These are phyloP conservation scores for Drosophila ogumai DNA, from an alignment of 1,140 invertebrate species.

Conservation along the genomic window DNA sequence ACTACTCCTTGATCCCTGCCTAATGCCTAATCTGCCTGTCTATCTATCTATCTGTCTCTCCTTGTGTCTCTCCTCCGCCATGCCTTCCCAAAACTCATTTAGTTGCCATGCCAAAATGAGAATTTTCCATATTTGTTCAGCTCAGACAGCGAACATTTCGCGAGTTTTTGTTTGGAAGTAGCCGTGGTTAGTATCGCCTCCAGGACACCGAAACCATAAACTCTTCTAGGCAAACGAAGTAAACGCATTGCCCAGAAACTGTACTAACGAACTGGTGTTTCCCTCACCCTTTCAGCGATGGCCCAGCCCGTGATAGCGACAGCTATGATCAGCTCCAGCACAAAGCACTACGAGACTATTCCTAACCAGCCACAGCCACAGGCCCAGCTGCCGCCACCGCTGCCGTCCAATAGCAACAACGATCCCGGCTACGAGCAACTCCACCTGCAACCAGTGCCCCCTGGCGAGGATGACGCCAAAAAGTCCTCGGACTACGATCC, in stretches of 20 bases:
- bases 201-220: slow-evolving; percentile 7
- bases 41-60: slow-evolving; percentile 56
- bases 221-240: not conserved
- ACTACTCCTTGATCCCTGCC: slow-evolving; percentile 32
- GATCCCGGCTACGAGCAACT: slow-evolving; percentile 88
- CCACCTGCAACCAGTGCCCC: slow-evolving; percentile 62
- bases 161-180: slow-evolving; percentile 81
- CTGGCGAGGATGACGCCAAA: slow-evolving; percentile 60
- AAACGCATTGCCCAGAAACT: not conserved
- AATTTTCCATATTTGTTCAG: slow-evolving; percentile 68
- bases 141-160: slow-evolving; percentile 70
- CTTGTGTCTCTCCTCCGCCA: slow-evolving; percentile 47
- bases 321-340: slow-evolving; percentile 43
- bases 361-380: slow-evolving; percentile 54
- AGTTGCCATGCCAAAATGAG: slow-evolving; percentile 83
- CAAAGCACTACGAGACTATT: slow-evolving; percentile 83
- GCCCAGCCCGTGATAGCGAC: slow-evolving; percentile 43
- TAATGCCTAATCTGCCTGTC: slow-evolving; percentile 53
- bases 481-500: slow-evolving; percentile 87
- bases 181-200: slow-evolving; percentile 75
- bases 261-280: slow-evolving; percentile 21
- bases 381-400: slow-evolving; percentile 1
- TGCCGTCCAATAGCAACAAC: slow-evolving; percentile 84
- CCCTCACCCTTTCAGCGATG: slow-evolving; percentile 35
- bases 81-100: slow-evolving; percentile 40